phyloP scores from a whole-genome alignment of 2,797 vertebrate species.

The Propithecus perrieri region DNA sequence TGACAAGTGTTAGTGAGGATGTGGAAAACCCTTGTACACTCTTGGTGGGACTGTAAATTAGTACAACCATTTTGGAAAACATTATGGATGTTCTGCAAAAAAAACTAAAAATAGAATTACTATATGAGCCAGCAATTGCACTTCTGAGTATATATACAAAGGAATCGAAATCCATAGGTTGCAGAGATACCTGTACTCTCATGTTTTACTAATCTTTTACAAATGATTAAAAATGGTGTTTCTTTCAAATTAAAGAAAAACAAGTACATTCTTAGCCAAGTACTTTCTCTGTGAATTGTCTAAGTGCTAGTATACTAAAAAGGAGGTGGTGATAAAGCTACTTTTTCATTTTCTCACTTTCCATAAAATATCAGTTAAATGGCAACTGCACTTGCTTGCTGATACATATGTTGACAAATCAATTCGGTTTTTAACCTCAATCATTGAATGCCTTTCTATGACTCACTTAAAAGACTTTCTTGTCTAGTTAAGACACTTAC shows the following conservation, averaged over 20 bases:
- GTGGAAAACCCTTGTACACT: background rate
- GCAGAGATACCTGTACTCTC: background rate
- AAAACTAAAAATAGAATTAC: background rate
- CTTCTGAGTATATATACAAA: background rate
- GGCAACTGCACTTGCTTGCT: background rate
- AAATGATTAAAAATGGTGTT: background rate
- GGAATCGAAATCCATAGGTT: background rate
- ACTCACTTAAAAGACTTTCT: background rate
- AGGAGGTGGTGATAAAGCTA: background rate
- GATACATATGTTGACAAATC: background rate
- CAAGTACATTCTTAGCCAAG: background rate
- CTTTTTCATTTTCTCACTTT: background rate
- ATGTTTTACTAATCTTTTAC: background rate
- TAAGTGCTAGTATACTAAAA: background rate
- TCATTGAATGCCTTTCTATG: background rate
- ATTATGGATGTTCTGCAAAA: background rate
- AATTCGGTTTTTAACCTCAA: background rate
- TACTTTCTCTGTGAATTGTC: background rate
- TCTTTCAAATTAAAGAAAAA: background rate
- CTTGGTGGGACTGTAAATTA: background rate
- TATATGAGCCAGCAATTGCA: background rate
- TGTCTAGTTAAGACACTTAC: background rate
- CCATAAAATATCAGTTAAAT: background rate
- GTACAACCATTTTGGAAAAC: background rate
- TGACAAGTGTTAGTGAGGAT: background rate